A percentile compares a stretch with the other conserved stretches of the same genome.
Conservation (phyloP, 2,888 invertebrate genomes). For the Brenthis ino region DNA sequence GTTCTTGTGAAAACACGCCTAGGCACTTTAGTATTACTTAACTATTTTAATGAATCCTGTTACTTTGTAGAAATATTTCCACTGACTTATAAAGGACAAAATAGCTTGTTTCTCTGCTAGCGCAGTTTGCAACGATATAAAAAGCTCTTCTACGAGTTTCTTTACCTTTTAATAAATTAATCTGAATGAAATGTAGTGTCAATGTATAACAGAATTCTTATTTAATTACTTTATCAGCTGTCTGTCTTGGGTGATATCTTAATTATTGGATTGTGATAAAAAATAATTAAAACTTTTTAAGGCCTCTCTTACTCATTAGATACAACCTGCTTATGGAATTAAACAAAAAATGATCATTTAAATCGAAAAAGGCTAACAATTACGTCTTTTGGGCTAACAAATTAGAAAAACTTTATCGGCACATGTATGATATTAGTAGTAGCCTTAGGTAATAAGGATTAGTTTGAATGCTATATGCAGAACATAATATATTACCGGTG, state of each 20-base stretch:
- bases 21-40: slow-evolving; percentile 25
- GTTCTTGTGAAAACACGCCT: slow-evolving; percentile 1
- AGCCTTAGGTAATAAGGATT: background rate
- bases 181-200: background rate
- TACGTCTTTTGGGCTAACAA: too few species aligned
- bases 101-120: slow-evolving; percentile 26
- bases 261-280: too few species aligned
- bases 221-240: too few species aligned
- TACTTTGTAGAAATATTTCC: slow-evolving; percentile 41
- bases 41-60: slow-evolving; percentile 53
- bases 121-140: slow-evolving; percentile 17
- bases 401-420: too few species aligned
- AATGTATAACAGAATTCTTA: background rate
- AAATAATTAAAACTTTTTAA: too few species aligned
- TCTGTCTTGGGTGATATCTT: too few species aligned
- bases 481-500: slow-evolving; percentile 6
- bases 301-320: too few species aligned
- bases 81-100: slow-evolving; percentile 38
- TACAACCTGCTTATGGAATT: too few species aligned
- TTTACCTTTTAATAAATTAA: slow-evolving; percentile 21
- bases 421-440: too few species aligned
- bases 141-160: slow-evolving; percentile 13
- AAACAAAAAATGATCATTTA: too few species aligned
- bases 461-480: slow-evolving; percentile 18
- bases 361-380: too few species aligned